A percentile compares a stretch with the other conserved stretches of the same genome.
Evolutionary conservation across 2,113 vertebrate genomes (phyloP).

Genomic region (Toxostoma redivivum): DNA sequence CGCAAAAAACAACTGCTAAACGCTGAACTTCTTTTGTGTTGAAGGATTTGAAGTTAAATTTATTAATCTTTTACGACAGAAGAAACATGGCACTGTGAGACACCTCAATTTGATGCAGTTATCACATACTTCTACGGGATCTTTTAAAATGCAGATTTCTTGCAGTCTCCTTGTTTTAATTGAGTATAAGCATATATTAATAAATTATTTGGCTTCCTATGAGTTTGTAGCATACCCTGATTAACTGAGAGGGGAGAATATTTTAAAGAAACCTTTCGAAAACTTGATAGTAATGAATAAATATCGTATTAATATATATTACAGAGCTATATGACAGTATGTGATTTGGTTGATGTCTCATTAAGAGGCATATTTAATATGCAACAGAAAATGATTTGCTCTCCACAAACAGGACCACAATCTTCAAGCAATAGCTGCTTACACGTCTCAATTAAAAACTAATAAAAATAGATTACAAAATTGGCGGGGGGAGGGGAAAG

Average conservation of each 20-base stretch:
- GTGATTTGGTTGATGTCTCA: not conserved
- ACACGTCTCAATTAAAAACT: not conserved
- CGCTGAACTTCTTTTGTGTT: not conserved
- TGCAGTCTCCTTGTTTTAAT: not conserved
- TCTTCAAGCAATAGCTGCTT: not conserved
- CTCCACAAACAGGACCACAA: not conserved
- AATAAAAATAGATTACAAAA: not conserved
- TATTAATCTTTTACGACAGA: not conserved
- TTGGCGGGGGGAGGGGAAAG: fast-evolving
- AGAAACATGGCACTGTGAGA: not conserved
- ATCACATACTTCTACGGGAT: not conserved
- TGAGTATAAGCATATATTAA: not conserved
- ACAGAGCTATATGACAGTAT: not conserved
- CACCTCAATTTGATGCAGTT: not conserved
- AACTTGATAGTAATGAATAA: not conserved
- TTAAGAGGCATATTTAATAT: not conserved
- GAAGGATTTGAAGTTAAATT: not conserved
- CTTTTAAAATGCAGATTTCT: not conserved
- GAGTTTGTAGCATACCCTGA: not conserved
- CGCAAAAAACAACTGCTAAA: not conserved
- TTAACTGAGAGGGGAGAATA: not conserved
- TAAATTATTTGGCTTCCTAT: not conserved
- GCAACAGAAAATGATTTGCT: not conserved
- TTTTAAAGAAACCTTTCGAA: not conserved
- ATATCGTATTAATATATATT: not conserved